Conservation (phyloP, 2,888 invertebrate genomes). For the Orthosia incerta region DNA sequence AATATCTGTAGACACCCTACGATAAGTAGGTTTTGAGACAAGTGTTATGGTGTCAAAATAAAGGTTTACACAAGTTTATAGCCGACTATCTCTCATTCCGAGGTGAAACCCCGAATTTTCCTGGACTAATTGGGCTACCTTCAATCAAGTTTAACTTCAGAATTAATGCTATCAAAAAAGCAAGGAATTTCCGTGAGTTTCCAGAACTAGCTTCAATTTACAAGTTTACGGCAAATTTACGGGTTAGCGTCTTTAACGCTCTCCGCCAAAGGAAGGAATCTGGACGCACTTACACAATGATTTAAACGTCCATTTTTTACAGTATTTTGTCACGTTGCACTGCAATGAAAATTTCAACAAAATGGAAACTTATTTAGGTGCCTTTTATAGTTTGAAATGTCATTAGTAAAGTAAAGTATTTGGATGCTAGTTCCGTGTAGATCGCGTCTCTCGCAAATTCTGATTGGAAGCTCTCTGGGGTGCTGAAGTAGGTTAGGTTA, state of each 20-base stretch:
- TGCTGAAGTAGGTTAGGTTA: conserved; percentile 9
- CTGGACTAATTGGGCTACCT: no score
- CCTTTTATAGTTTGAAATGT: conserved; percentile 24
- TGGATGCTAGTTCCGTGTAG: neutral
- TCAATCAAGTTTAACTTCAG: no score
- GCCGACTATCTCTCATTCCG: no score
- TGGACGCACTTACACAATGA: conserved; percentile 18
- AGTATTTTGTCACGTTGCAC: conserved; percentile 17
- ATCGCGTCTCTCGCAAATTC: conserved; percentile 17
- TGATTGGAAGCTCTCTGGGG: conserved; percentile 7
- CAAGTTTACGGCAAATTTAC: conserved; percentile 23
- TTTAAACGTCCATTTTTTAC: neutral
- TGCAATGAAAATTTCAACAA: conserved; percentile 7
- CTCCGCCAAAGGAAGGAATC: conserved; percentile 1
- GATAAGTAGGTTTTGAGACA: no score
- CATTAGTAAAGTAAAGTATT: conserved; percentile 19
- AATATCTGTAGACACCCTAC: no score
- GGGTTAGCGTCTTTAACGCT: conserved; percentile 9
- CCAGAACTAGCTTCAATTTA: conserved; percentile 13
- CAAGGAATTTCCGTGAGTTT: neutral
- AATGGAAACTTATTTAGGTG: conserved; percentile 14
- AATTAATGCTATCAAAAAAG: neutral
- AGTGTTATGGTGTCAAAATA: no score
- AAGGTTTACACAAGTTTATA: no score
- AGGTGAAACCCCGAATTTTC: no score